These are phyloP conservation scores for Xenus cinereus DNA, from an alignment of 2,113 vertebrate genomes.

Conservation along the genomic window DNA sequence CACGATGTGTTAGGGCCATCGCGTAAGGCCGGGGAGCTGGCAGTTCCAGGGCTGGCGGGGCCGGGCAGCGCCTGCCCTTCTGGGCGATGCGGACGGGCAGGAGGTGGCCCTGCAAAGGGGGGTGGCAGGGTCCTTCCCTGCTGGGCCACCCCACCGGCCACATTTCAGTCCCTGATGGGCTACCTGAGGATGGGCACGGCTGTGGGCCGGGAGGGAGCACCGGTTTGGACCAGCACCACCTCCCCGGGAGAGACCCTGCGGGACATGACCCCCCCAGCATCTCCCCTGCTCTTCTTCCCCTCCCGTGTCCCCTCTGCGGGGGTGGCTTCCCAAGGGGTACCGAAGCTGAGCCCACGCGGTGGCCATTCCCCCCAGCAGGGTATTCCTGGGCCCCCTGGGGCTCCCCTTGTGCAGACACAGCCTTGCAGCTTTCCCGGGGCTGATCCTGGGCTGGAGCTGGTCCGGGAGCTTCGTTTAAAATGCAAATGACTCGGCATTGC, in stretches of 20 bases:
- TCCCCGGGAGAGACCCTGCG: not conserved
- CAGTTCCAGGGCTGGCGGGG: constrained; percentile 11
- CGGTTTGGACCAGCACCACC: not conserved
- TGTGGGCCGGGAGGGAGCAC: not conserved
- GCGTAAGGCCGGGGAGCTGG: not conserved
- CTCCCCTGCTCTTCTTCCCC: not conserved
- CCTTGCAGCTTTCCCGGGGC: not conserved
- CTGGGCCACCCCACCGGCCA: not conserved
- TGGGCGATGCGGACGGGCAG: not conserved
- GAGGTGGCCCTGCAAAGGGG: not conserved
- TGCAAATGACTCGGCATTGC: not conserved
- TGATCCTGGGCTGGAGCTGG: not conserved
- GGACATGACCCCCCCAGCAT: not conserved
- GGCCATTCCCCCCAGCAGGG: not conserved
- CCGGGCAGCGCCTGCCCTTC: not conserved
- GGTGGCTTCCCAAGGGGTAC: not conserved
- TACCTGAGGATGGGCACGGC: rapidly evolving
- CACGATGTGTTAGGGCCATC: constrained; percentile 32
- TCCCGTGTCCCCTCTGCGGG: not conserved
- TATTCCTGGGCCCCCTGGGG: not conserved
- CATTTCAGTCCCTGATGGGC: not conserved
- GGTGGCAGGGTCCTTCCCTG: not conserved
- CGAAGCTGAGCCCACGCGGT: not conserved
- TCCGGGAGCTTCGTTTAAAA: not conserved
- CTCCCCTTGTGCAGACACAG: not conserved